Evolutionary conservation across 2,888 invertebrate species (phyloP).

Genomic region (Nebria brevicollis): DNA sequence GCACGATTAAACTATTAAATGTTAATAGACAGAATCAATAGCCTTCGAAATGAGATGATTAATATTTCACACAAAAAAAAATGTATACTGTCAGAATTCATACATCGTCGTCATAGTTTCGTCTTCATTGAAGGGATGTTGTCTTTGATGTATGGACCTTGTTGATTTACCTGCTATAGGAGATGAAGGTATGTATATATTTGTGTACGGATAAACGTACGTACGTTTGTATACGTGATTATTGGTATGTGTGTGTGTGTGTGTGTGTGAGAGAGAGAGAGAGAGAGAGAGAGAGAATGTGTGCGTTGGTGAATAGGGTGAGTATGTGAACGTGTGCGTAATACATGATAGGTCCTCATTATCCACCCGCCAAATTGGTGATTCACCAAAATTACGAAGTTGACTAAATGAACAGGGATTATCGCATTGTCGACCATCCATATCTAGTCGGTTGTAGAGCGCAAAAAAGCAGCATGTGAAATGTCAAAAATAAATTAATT

Average conservation of each 20-base stretch:
- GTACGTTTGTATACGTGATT: neutral
- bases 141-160: neutral
- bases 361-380: constrained; percentile 42
- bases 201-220: neutral
- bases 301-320: neutral
- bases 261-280: too few relatives aligned
- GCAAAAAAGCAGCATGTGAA: constrained; percentile 24
- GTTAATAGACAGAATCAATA: neutral
- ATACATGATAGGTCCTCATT: constrained; percentile 36
- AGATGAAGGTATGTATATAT: neutral
- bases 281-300: neutral
- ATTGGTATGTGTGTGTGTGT: neutral
- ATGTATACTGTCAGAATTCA: neutral
- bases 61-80: neutral
- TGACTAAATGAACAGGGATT: constrained; percentile 42
- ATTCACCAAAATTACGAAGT: constrained; percentile 37
- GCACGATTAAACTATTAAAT: neutral
- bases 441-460: neutral
- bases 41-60: neutral
- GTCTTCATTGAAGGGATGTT: neutral
- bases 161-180: neutral
- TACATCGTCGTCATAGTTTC: neutral
- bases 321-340: neutral
- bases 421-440: constrained; percentile 30
- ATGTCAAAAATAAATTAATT: constrained; percentile 35